phyloP scores from a whole-genome alignment of 2,113 vertebrate species.

The Aspidoscelis tigris region DNA sequence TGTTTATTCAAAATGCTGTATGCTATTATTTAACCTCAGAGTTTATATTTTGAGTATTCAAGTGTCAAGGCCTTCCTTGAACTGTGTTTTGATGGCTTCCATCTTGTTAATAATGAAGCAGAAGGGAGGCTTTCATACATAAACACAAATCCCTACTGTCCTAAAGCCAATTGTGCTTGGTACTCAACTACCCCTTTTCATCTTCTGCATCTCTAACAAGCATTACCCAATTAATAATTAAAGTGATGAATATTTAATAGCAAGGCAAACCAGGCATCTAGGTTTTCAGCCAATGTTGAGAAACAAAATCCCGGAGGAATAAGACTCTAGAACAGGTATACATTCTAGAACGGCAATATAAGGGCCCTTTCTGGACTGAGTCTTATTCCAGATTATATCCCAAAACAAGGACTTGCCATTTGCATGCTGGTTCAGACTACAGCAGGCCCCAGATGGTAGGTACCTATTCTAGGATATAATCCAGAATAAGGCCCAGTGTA shows the following conservation, averaged over 20 bases:
- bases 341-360: too few relatives aligned
- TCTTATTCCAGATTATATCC: too few relatives aligned
- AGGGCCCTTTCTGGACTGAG: too few relatives aligned
- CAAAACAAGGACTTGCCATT: too few relatives aligned
- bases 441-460: too few relatives aligned
- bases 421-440: too few relatives aligned
- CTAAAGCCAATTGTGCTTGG: background rate
- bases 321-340: background rate
- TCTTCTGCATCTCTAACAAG: constrained; percentile 20
- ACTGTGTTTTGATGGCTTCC: background rate
- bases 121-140: background rate
- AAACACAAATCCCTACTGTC: background rate
- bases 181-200: background rate
- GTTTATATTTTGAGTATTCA: background rate
- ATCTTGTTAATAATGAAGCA: background rate
- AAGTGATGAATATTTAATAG: background rate
- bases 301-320: background rate
- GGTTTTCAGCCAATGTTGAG: background rate
- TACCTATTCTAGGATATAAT: too few relatives aligned
- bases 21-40: background rate
- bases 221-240: background rate
- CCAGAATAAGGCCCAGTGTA: too few relatives aligned
- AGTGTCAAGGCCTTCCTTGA: background rate
- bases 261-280: background rate
- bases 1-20: background rate